phyloP scores from a whole-genome alignment of 2,113 vertebrate genomes.

The Microcebus ravelobensis region DNA sequence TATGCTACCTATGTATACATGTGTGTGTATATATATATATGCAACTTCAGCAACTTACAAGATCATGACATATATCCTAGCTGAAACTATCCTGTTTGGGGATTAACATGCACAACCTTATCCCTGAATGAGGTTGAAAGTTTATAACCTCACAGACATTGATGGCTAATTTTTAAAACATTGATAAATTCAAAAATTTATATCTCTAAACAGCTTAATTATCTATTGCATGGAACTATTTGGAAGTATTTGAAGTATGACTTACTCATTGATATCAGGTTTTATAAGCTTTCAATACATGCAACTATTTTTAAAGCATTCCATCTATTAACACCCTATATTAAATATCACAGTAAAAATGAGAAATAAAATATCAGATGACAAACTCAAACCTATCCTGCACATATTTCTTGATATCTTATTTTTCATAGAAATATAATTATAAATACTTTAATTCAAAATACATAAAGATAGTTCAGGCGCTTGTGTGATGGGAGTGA shows the following conservation, averaged over 20 bases:
- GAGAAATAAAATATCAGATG: background rate
- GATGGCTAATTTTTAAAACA: background rate
- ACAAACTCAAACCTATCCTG: background rate
- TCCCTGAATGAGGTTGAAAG: background rate
- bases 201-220: background rate
- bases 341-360: background rate
- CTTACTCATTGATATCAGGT: background rate
- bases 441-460: constrained; percentile 7
- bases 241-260: background rate
- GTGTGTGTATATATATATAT: background rate
- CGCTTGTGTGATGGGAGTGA: background rate
- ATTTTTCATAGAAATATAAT: background rate
- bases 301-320: background rate
- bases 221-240: background rate
- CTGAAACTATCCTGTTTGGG: background rate
- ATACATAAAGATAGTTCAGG: background rate
- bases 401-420: background rate
- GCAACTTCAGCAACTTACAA: background rate
- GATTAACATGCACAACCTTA: background rate
- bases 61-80: background rate
- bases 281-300: background rate
- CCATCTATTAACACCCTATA: background rate
- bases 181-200: background rate
- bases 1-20: background rate
- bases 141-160: background rate